Percentiles rank a stretch among this genome's conserved stretches.
These are phyloP conservation scores for Hylomyscus alleni DNA, from an alignment of 2,797 vertebrate genomes.

Conservation along the genomic window DNA sequence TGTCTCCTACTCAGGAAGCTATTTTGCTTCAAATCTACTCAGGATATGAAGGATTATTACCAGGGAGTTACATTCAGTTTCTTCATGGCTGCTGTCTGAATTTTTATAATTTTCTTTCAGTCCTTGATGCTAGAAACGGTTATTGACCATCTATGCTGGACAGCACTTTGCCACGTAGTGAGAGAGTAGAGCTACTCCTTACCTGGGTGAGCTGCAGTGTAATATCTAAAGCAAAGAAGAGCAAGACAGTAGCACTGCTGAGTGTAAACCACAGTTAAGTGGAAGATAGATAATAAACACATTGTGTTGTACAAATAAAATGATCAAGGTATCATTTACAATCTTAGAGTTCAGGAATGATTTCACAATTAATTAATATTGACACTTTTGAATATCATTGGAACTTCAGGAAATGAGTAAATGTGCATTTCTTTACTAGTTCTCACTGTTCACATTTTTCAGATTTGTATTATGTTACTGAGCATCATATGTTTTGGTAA, in stretches of 20 bases:
- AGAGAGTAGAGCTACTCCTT: not conserved
- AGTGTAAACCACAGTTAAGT: not conserved
- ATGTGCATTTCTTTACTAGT: not conserved
- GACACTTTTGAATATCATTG: constrained; percentile 23
- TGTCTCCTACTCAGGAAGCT: constrained; percentile 21
- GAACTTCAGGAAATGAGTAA: not conserved
- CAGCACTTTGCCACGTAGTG: not conserved
- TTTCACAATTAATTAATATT: not conserved
- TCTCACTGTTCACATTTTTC: not conserved
- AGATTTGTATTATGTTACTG: constrained; percentile 19
- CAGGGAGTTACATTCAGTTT: constrained; percentile 59
- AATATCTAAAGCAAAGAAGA: not conserved
- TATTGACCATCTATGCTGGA: constrained; percentile 56
- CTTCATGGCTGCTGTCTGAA: constrained; percentile 60
- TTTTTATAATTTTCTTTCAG: constrained; percentile 56
- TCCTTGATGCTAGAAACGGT: constrained; percentile 71
- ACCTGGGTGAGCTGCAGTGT: not conserved
- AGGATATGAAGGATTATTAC: constrained; percentile 60
- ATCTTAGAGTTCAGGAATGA: not conserved
- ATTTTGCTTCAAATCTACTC: constrained; percentile 61
- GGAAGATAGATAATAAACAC: not conserved
- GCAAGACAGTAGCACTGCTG: not conserved
- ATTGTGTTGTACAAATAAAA: not conserved
- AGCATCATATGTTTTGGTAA: not conserved
- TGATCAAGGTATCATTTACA: not conserved